Percentiles rank a stretch among this genome's conserved stretches.
Evolutionary conservation across 2,797 vertebrate genomes (phyloP).

Genomic region (Falco naumanni): DNA sequence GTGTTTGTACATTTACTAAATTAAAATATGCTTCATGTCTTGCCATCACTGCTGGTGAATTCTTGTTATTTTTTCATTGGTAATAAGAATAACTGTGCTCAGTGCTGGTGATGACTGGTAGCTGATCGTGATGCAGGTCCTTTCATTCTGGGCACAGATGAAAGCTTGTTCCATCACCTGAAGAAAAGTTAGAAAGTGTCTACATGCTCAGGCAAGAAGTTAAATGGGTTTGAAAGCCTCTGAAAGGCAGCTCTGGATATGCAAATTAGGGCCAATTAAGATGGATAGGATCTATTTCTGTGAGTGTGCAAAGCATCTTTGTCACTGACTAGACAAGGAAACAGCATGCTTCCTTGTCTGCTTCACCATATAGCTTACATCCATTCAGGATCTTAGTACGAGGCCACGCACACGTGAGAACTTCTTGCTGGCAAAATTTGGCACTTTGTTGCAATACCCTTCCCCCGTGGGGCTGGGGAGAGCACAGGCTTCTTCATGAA

Average conservation of each 20-base stretch:
- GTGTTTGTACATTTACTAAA: slow-evolving; percentile 73
- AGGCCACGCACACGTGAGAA: neutral
- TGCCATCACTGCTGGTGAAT: slow-evolving; percentile 69
- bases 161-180: slow-evolving; percentile 2
- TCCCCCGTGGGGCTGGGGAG: neutral
- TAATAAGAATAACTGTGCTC: slow-evolving; percentile 18
- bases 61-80: slow-evolving; percentile 43
- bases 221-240: neutral
- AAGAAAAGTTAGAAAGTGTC: neutral
- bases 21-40: slow-evolving; percentile 74
- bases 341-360: neutral
- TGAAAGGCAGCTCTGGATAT: neutral
- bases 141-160: neutral
- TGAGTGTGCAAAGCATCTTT: neutral
- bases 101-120: neutral
- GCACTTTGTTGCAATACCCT: neutral
- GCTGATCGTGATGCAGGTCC: neutral
- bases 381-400: neutral
- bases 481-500: neutral
- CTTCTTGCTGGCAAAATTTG: neutral
- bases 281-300: neutral
- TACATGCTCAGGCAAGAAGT: neutral
- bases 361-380: neutral
- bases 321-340: neutral
- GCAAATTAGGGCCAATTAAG: neutral